Evolutionary conservation across 1,140 invertebrate genomes (phyloP).

Genomic region (Daktulosphaira vitifoliae): DNA sequence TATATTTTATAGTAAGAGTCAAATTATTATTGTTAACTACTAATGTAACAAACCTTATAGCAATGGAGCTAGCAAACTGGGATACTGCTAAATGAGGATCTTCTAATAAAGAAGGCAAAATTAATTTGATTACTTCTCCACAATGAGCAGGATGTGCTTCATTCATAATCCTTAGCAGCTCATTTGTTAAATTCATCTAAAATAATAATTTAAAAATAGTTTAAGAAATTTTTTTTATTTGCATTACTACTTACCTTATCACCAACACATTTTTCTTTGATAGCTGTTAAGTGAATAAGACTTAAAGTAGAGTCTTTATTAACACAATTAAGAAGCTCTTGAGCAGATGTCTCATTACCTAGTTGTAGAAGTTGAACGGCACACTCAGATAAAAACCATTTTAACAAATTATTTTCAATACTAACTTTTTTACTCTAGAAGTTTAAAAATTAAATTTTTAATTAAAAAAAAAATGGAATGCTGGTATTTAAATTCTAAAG

Average conservation of each 20-base stretch:
- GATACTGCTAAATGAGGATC: slow-evolving; percentile 53
- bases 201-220: too few relatives aligned
- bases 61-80: slow-evolving; percentile 52
- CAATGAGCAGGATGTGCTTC: slow-evolving; percentile 21
- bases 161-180: slow-evolving; percentile 20
- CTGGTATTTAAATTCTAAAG: too few relatives aligned
- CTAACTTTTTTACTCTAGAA: slow-evolving; percentile 23
- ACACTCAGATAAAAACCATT: slow-evolving; percentile 25
- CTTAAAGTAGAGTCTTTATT: slow-evolving; percentile 22
- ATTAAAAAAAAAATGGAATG: too few relatives aligned
- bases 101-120: slow-evolving; percentile 49
- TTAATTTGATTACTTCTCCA: slow-evolving; percentile 28
- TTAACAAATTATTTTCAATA: slow-evolving; percentile 4
- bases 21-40: too few relatives aligned
- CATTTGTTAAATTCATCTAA: slow-evolving; percentile 17
- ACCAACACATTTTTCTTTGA: slow-evolving; percentile 18
- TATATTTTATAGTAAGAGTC: too few relatives aligned
- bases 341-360: slow-evolving; percentile 17
- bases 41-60: slow-evolving; percentile 39
- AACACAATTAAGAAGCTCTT: slow-evolving; percentile 15
- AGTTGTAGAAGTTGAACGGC: slow-evolving; percentile 16
- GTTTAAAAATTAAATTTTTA: background rate
- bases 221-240: too few relatives aligned
- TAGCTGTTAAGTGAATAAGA: slow-evolving; percentile 14
- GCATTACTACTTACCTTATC: slow-evolving; percentile 4